These are phyloP conservation scores for Hycleus cichorii DNA, from an alignment of 1,140 invertebrate species.

Conservation along the genomic window DNA sequence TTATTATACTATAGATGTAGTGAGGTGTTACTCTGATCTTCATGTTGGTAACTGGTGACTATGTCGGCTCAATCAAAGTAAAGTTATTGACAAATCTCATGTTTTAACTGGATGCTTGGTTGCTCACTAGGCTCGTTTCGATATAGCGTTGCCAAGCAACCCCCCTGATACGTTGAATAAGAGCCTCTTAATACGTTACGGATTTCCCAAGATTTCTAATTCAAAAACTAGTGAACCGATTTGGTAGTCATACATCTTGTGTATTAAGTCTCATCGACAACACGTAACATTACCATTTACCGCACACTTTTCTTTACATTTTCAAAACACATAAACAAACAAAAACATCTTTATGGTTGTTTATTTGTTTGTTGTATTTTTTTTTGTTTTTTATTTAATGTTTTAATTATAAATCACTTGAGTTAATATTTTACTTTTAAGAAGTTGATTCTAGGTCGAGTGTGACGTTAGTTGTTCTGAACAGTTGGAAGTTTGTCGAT, in stretches of 20 bases:
- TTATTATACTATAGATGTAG: too few relatives aligned
- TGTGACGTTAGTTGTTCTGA: constrained; percentile 11
- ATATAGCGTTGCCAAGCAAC: constrained; percentile 28
- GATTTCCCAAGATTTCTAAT: constrained; percentile 29
- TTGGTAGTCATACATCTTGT: constrained; percentile 17
- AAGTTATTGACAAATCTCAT: constrained; percentile 21
- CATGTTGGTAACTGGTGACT: neutral
- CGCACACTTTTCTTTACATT: constrained; percentile 1
- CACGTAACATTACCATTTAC: constrained; percentile 2
- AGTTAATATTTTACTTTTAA: neutral
- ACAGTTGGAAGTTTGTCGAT: constrained; percentile 13
- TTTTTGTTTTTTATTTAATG: too few relatives aligned
- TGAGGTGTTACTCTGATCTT: too few relatives aligned
- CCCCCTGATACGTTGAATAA: constrained; percentile 21
- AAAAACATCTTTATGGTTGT: too few relatives aligned
- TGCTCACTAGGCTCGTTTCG: constrained; percentile 21
- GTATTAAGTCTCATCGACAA: constrained; percentile 16
- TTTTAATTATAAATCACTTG: too few relatives aligned
- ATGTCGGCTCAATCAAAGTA: constrained; percentile 14
- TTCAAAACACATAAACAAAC: too few relatives aligned
- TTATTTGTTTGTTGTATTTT: too few relatives aligned
- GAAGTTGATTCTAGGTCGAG: constrained; percentile 11
- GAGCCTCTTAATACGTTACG: constrained; percentile 27
- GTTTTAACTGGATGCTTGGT: constrained; percentile 23
- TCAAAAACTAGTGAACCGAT: constrained; percentile 23